Conservation (phyloP, 2,113 vertebrate genomes). For the Macquaria australasica region DNA sequence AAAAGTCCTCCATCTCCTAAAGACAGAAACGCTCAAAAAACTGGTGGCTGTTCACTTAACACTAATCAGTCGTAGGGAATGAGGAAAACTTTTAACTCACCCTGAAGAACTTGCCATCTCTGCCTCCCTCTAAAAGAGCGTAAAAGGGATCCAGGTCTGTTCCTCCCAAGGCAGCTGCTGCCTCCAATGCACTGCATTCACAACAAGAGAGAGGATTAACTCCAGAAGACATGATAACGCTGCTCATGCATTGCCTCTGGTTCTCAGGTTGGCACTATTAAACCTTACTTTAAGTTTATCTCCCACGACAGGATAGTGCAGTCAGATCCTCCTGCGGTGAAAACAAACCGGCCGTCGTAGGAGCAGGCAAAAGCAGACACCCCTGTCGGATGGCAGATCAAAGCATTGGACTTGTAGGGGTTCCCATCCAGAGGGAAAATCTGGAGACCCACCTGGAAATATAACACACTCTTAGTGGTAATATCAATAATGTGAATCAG, state of each 20-base stretch:
- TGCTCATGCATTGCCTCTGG: not conserved
- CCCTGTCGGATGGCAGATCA: conserved; percentile 89
- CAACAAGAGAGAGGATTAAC: conserved; percentile 21
- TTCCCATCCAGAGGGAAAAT: conserved; percentile 95
- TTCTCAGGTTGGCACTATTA: not conserved
- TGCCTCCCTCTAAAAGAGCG: conserved; percentile 89
- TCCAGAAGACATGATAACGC: not conserved
- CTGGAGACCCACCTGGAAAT: conserved; percentile 92
- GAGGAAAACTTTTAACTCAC: conserved; percentile 77
- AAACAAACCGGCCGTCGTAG: conserved; percentile 85
- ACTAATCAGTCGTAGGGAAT: not conserved
- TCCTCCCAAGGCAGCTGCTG: conserved; percentile 89
- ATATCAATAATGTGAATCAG: not conserved
- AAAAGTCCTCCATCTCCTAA: conserved; percentile 94
- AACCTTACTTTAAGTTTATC: conserved; percentile 85
- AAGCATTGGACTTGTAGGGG: conserved; percentile 90
- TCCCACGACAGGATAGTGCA: conserved; percentile 88
- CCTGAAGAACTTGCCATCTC: conserved; percentile 89
- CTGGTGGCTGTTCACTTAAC: not conserved
- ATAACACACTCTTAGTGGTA: conserved; percentile 1
- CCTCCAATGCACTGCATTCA: conserved; percentile 88
- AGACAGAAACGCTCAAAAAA: conserved; percentile 41
- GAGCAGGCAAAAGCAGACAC: conserved; percentile 86
- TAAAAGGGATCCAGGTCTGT: conserved; percentile 91
- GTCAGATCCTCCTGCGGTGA: conserved; percentile 90